Conservation (phyloP, 2,113 vertebrate genomes). For the Notothenia rossii region DNA sequence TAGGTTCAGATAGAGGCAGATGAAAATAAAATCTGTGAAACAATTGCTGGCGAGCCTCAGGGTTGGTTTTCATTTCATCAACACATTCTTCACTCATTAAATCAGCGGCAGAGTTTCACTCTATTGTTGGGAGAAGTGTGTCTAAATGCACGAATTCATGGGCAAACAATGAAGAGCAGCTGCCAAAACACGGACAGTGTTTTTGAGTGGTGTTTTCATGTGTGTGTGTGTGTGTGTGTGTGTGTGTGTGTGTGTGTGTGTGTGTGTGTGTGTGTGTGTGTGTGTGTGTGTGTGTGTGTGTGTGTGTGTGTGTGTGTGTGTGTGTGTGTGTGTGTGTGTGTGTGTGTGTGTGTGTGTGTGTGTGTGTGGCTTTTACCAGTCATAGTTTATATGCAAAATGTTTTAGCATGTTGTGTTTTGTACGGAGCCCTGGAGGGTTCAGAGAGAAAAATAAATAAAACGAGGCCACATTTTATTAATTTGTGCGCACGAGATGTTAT, state of each 20-base stretch:
- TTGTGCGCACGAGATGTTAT: too few species aligned
- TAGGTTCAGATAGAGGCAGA: background rate
- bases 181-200: constrained; percentile 23
- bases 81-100: constrained; percentile 36
- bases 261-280: too few species aligned
- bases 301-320: too few species aligned
- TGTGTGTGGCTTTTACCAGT: too few species aligned
- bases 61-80: constrained; percentile 11
- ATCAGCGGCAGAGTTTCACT: constrained; percentile 17
- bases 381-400: too few species aligned
- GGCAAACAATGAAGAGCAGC: constrained; percentile 40
- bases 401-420: too few species aligned
- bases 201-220: background rate
- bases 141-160: constrained; percentile 39
- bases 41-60: background rate
- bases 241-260: constrained; percentile 1
- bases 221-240: constrained; percentile 31
- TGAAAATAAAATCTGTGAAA: background rate
- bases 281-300: too few species aligned
- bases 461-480: too few species aligned
- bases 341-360: too few species aligned
- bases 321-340: too few species aligned
- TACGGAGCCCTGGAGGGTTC: too few species aligned
- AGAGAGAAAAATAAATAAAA: too few species aligned
- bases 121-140: constrained; percentile 42